These are phyloP conservation scores for Encarsia formosa DNA, from an alignment of 2,888 invertebrate genomes.

Conservation along the genomic window DNA sequence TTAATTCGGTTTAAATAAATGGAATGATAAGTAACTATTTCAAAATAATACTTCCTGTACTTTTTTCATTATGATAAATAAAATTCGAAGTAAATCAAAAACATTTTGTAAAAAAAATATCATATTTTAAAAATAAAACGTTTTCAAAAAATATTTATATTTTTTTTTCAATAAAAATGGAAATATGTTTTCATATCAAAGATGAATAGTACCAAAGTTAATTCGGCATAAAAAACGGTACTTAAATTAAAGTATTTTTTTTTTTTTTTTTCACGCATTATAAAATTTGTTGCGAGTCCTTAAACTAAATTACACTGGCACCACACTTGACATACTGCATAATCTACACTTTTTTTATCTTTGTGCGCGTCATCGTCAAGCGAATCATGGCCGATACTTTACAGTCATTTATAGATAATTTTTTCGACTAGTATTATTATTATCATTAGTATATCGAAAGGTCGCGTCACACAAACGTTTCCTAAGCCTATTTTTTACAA, in stretches of 20 bases:
- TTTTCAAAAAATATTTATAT: slow-evolving; percentile 14
- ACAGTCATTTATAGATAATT: slow-evolving; percentile 19
- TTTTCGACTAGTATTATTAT: slow-evolving; percentile 22
- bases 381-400: slow-evolving; percentile 12
- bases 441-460: too few relatives aligned
- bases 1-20: too few relatives aligned
- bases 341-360: slow-evolving; percentile 16
- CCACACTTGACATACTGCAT: slow-evolving; percentile 13
- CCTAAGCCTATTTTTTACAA: too few relatives aligned
- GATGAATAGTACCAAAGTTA: slow-evolving; percentile 21
- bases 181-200: slow-evolving; percentile 12
- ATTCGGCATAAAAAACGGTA: slow-evolving; percentile 20
- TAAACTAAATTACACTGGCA: slow-evolving; percentile 25
- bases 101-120: too few relatives aligned
- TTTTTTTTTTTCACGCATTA: slow-evolving; percentile 17
- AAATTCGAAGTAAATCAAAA: too few relatives aligned
- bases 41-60: too few relatives aligned
- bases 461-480: too few relatives aligned
- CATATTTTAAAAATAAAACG: not conserved
- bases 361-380: slow-evolving; percentile 21
- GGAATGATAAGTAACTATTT: slow-evolving; percentile 20
- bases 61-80: too few relatives aligned
- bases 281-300: slow-evolving; percentile 20
- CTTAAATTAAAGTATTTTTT: too few relatives aligned
- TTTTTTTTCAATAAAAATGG: slow-evolving; percentile 10